Base-by-base conservation (phyloP, 2,888 invertebrate genomes). In the Hemaris fuciformis region DNA sequence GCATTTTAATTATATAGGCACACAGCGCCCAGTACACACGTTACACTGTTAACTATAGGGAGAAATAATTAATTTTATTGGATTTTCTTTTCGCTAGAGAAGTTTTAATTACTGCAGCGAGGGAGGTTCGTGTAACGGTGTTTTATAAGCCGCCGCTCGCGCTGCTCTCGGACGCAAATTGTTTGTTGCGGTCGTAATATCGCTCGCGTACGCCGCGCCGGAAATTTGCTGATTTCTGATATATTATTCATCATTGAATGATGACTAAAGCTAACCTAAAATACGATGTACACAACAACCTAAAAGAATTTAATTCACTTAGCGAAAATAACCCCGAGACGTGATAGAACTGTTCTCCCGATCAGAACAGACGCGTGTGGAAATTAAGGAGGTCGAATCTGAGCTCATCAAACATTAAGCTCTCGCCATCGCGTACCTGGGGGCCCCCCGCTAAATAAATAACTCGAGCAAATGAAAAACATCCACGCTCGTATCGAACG, bases 331-430 rank as follows among this genome's bases (percentile, higher is more conserved):
- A 69, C 69, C 67, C 62, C 70, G 72, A 76, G 72, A 83, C 83
- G 85, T 87, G 86, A 86, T 83, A 79, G 77, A 79, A 80, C 77
- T 82, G 64, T 74, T 75, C 72, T 76, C 74, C 76, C 67, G 72
- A 72, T 70, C 73, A 69, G 71, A 71, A 75, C 76, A 75, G 80
- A 81, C 79, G 77, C 75, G 77, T 81, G 76, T 74, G 83, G 83
- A 86, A 89, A 89, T 89, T 87, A 87, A 85, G 83, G 81, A 77
- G 76, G 76, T 74, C 72, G 81, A 88, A 88, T 90, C 88, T 84
- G 81, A 82, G 80, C 88, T 90, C 87, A 90, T 91, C 89, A 89
- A 91, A 89, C 85, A 90, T 88, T 88, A 86, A 91, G 81, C 85
- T 81, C 79, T 77, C 76, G 42, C 56, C 31, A 53, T 74, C 75